Conservation (phyloP, 2,113 vertebrate species). For the Lepidothrix coronata region DNA sequence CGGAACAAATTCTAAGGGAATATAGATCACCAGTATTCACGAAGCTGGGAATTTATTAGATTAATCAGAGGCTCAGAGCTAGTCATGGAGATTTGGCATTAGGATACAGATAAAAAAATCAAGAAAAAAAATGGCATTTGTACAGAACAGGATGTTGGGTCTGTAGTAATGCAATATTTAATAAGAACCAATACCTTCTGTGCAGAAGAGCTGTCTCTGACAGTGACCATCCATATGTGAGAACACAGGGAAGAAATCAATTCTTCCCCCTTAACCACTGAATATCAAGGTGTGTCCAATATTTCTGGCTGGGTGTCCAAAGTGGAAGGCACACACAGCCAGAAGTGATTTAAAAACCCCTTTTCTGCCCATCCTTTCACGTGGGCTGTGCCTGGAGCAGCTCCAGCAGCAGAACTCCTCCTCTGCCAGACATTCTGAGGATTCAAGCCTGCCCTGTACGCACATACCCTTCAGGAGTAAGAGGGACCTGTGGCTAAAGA, state of each 20-base stretch:
- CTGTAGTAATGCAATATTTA: background rate
- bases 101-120: background rate
- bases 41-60: constrained; percentile 1
- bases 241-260: background rate
- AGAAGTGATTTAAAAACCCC: background rate
- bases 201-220: background rate
- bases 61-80: constrained; percentile 30
- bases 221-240: background rate
- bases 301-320: background rate
- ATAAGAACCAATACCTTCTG: background rate
- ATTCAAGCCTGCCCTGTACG: background rate
- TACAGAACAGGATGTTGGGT: background rate
- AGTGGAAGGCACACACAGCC: background rate
- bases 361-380: background rate
- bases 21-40: background rate
- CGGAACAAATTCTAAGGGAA: background rate
- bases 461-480: background rate
- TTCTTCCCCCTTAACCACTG: background rate
- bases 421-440: background rate
- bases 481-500: background rate
- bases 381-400: background rate
- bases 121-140: background rate
- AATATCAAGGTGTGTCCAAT: background rate
- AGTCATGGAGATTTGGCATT: background rate
- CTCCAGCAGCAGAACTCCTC: background rate